Evolutionary conservation across 2,113 vertebrate species (phyloP).

Genomic region (Oryzias celebensis): DNA sequence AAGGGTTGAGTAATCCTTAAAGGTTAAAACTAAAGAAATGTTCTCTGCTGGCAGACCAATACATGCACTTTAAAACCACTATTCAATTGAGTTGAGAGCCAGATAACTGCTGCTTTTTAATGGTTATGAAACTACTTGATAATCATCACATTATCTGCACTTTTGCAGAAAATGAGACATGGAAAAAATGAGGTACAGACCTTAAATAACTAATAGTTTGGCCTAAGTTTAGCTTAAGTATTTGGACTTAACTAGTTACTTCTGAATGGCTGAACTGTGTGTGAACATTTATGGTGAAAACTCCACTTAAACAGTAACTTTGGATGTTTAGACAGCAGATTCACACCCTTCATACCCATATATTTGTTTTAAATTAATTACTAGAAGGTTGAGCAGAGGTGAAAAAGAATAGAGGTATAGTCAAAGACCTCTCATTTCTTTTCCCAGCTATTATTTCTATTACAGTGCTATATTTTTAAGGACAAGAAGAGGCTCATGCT

Average conservation of each 20-base stretch:
- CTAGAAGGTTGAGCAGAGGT: not conserved
- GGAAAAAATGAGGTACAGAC: too few species aligned
- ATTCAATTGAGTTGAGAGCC: not conserved
- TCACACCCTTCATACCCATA: not conserved
- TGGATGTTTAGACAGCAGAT: conserved; percentile 13
- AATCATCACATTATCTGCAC: not conserved
- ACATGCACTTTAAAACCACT: not conserved
- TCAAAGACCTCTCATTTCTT: not conserved
- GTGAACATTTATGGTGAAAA: not conserved
- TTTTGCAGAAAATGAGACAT: too few species aligned
- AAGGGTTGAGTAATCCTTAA: too few species aligned
- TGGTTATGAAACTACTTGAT: not conserved
- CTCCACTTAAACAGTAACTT: not conserved
- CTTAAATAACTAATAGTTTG: too few species aligned
- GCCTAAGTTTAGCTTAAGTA: not conserved
- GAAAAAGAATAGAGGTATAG: not conserved
- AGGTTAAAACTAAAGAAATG: too few species aligned
- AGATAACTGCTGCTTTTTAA: not conserved
- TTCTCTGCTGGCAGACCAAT: not conserved
- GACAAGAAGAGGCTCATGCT: not conserved
- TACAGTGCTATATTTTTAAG: not conserved
- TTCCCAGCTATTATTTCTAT: not conserved
- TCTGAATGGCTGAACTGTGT: not conserved
- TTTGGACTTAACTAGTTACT: not conserved
- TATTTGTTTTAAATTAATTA: conserved; percentile 7